phyloP scores from a whole-genome alignment of 2,888 invertebrate genomes.

The Leucophora obtusa region DNA sequence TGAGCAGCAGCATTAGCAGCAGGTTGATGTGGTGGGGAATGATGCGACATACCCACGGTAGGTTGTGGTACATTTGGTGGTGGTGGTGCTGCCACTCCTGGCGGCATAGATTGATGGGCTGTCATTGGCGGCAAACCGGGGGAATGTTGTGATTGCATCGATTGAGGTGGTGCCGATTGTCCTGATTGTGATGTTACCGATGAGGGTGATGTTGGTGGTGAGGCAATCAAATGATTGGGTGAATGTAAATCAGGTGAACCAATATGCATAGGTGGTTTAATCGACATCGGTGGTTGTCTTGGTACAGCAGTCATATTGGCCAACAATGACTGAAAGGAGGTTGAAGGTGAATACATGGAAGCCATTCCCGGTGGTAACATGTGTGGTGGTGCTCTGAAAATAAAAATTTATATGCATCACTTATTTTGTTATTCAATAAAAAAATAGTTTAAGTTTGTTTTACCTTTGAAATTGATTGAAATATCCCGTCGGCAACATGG shows the following conservation, averaged over 20 bases:
- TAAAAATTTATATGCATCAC: neutral
- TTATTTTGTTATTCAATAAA: too few species aligned
- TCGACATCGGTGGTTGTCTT: slow-evolving; percentile 77
- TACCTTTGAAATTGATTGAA: slow-evolving; percentile 81
- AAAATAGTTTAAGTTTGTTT: slow-evolving; percentile 12
- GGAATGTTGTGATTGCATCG: slow-evolving; percentile 81
- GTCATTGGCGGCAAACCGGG: slow-evolving; percentile 80
- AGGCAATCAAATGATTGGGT: slow-evolving; percentile 74
- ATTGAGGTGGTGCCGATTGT: slow-evolving; percentile 55
- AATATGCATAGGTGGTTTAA: slow-evolving; percentile 72
- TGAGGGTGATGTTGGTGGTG: slow-evolving; percentile 75
- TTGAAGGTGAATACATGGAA: slow-evolving; percentile 80
- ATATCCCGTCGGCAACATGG: slow-evolving; percentile 82
- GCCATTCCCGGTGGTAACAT: slow-evolving; percentile 83
- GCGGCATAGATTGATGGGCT: slow-evolving; percentile 72
- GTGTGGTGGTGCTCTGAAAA: slow-evolving; percentile 82
- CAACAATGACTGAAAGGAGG: slow-evolving; percentile 91
- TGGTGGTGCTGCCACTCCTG: slow-evolving; percentile 84
- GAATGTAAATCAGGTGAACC: slow-evolving; percentile 75
- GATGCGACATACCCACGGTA: slow-evolving; percentile 71
- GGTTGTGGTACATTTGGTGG: slow-evolving; percentile 55
- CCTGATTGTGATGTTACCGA: slow-evolving; percentile 68
- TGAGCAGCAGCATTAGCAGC: slow-evolving; percentile 39
- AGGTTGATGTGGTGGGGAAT: slow-evolving; percentile 55
- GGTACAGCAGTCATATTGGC: slow-evolving; percentile 81